Evolutionary conservation across 2,797 vertebrate genomes (phyloP), one percentile per base, ranked within the genome.

Genomic region (Gymnoscopelus braueri): DNA sequence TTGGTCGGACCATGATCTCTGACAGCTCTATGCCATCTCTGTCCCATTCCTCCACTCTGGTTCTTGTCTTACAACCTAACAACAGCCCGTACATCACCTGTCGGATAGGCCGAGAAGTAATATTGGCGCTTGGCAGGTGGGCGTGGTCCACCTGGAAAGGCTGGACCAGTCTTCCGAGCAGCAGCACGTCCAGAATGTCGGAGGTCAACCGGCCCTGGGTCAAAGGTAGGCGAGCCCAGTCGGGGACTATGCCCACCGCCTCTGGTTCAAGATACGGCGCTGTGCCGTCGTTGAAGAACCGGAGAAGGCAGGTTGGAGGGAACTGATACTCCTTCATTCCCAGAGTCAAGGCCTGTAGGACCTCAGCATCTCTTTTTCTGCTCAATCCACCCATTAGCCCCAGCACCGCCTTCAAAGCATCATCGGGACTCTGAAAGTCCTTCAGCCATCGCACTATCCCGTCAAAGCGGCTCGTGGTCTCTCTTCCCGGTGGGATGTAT

Each of bases 401-500:
- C 47, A 95, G 77, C 61, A 95, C 80, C 0, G 5, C 52, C 8
- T 84, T 74, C 0, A 95, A 32, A 0, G 95, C 95, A 64, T 90
- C 86, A 0, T 65, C 0, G 7, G 90, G 87, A 35, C 54, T 60
- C 0, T 58, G 9, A 0, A 94, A 95, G 48, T 12, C 63, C 53
- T 94, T 69, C 48, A 96, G 65, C 95, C 94, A 96, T 2, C 8
- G 55, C 44, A 96, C 88, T 2, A 95, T 80, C 0, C 88, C 91
- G 47, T 89, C 74, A 0, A 95, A 78, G 87, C 1, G 75, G 48
- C 84, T 56, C 78, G 1, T 6, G 32, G 74, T 0, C 78, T 75
- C 23, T 11, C 47, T 0, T 19, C 19, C 19, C 19, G 19, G 19
- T 19, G 19, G 19, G 13, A 83, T 73, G 47, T 12, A 48, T 92